These are phyloP conservation scores for Macrotis lagotis DNA, from an alignment of 2,113 vertebrate species.

Conservation along the genomic window DNA sequence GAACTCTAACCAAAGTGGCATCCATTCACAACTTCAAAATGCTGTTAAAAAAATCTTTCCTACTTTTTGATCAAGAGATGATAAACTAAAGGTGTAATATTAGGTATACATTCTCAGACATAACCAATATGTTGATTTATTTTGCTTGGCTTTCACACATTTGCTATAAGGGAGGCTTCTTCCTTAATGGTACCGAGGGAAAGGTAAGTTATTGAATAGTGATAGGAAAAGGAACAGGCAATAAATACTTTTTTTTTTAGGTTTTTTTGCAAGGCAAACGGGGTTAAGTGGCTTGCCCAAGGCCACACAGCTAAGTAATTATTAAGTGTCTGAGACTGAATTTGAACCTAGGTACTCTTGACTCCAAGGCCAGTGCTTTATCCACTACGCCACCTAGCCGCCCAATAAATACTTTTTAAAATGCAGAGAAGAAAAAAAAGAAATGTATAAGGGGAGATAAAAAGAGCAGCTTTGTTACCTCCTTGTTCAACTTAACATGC, in stretches of 20 bases:
- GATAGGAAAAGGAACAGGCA: background rate
- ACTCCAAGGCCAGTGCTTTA: no score
- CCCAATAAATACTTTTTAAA: background rate
- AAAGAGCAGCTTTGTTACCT: background rate
- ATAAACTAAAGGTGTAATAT: background rate
- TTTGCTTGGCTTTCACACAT: background rate
- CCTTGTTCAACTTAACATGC: background rate
- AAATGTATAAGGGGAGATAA: background rate
- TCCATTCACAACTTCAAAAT: background rate
- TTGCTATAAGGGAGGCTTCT: background rate
- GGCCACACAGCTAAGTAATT: no score
- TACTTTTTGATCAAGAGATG: background rate
- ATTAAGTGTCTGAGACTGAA: no score
- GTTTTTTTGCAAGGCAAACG: no score
- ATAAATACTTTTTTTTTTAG: background rate
- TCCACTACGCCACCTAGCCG: no score
- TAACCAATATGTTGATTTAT: background rate
- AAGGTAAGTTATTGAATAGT: background rate
- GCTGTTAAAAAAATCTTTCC: background rate
- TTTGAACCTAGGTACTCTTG: no score
- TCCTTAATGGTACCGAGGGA: background rate
- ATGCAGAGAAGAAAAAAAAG: background rate
- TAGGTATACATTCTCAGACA: background rate
- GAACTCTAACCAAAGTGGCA: background rate
- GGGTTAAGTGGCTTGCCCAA: no score